phyloP scores from a whole-genome alignment of 2,888 invertebrate species.

The Neocrepidodera transversa region DNA sequence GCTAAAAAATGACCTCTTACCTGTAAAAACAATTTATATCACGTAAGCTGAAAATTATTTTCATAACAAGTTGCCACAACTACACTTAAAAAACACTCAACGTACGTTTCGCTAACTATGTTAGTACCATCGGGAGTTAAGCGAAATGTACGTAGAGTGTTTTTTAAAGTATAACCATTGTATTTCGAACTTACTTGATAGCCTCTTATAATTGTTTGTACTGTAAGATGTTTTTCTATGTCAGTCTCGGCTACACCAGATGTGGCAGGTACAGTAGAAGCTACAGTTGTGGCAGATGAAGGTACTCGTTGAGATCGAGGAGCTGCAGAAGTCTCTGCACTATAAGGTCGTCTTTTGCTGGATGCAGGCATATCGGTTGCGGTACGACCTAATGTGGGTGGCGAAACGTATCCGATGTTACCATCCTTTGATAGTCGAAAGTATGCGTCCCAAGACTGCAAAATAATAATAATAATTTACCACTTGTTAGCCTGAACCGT shows the following conservation, averaged over 20 bases:
- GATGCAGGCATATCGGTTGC: neutral
- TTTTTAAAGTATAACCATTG: no score
- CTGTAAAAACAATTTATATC: no score
- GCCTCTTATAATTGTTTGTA: constrained; percentile 96
- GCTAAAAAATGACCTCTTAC: constrained; percentile 92
- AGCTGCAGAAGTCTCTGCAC: neutral
- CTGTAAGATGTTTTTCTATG: constrained; percentile 96
- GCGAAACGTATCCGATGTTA: constrained; percentile 79
- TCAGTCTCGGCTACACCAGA: constrained; percentile 73
- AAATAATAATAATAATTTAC: neutral
- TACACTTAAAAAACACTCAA: no score
- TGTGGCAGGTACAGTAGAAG: constrained; percentile 38
- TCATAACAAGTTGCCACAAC: no score
- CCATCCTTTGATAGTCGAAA: constrained; percentile 87
- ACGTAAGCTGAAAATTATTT: no score
- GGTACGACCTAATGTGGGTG: constrained; percentile 67
- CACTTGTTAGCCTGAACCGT: no score
- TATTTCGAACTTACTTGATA: constrained; percentile 80
- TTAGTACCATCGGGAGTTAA: no score
- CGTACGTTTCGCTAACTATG: no score
- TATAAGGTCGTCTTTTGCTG: neutral
- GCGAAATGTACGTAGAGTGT: no score
- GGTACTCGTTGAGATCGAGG: neutral
- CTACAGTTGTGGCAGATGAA: neutral
- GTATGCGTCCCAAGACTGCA: constrained; percentile 86